Evolutionary conservation across 2,888 invertebrate species (phyloP).

Genomic region (Epirrhoe tristata): DNA sequence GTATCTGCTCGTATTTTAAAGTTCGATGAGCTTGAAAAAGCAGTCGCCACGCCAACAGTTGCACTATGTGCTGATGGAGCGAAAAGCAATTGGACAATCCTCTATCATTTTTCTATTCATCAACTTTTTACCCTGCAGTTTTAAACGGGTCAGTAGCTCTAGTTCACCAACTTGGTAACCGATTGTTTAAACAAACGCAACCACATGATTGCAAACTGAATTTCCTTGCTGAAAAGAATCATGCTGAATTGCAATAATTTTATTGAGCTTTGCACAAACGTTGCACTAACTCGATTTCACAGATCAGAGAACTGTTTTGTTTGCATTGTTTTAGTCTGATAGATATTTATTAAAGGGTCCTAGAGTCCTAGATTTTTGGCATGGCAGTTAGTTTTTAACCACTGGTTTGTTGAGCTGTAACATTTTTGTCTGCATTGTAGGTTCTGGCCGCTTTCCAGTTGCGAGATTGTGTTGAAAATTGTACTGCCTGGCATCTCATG

Average conservation of each 20-base stretch:
- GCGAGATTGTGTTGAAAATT: conserved; percentile 75
- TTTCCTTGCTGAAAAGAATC: too few relatives aligned
- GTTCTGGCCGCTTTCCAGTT: conserved; percentile 77
- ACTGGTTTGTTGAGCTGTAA: conserved; percentile 2
- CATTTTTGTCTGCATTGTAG: conserved; percentile 65
- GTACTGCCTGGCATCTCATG: conserved; percentile 61
- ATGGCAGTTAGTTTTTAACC: neutral
- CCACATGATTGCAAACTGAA: too few relatives aligned
- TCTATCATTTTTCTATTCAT: conserved; percentile 23
- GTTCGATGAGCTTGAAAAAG: neutral
- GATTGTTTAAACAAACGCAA: neutral
- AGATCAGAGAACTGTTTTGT: too few relatives aligned
- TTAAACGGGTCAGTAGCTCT: conserved; percentile 12
- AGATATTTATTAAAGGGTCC: too few relatives aligned
- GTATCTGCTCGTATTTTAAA: too few relatives aligned
- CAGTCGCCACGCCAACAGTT: neutral
- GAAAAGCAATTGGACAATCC: conserved; percentile 37
- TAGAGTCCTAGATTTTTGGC: too few relatives aligned
- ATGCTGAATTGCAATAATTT: too few relatives aligned
- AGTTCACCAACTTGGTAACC: conserved; percentile 14
- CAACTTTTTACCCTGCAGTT: conserved; percentile 20
- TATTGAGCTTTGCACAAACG: too few relatives aligned
- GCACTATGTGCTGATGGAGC: conserved; percentile 32
- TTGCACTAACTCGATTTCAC: too few relatives aligned
- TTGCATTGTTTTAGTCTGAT: too few relatives aligned